Evolutionary conservation across 2,888 invertebrate species (phyloP).

Genomic region (Pandemis heparana): DNA sequence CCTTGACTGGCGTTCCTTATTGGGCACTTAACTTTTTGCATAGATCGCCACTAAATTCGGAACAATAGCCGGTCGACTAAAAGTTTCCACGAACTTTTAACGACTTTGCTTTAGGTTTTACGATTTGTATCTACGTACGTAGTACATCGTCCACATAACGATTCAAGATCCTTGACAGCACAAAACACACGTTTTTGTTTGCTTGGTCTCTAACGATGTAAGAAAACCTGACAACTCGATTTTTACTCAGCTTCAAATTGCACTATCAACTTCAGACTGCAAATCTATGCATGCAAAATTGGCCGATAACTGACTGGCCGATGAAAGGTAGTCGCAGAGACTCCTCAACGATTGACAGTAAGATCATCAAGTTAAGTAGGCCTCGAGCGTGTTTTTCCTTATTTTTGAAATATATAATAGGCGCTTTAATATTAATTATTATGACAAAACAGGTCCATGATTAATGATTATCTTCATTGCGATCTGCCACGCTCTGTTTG

Average conservation of each 20-base stretch:
- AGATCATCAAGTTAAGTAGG: neutral
- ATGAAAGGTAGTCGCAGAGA: neutral
- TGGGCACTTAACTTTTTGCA: slow-evolving; percentile 56
- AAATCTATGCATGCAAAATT: neutral
- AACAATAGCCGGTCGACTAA: slow-evolving; percentile 48
- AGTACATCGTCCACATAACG: neutral
- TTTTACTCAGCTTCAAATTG: neutral
- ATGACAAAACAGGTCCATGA: neutral
- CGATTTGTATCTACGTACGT: slow-evolving; percentile 19
- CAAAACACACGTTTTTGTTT: too few relatives aligned
- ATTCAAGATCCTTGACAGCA: neutral
- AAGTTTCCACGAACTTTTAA: slow-evolving; percentile 49
- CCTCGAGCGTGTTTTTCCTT: neutral
- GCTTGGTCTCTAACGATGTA: neutral
- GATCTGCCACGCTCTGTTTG: neutral
- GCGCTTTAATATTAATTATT: neutral
- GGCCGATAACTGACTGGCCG: too few relatives aligned
- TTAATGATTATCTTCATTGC: neutral
- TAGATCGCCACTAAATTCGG: slow-evolving; percentile 40
- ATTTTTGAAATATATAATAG: neutral
- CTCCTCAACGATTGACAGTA: too few relatives aligned
- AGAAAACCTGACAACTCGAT: neutral
- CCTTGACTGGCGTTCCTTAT: slow-evolving; percentile 66
- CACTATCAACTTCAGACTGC: neutral
- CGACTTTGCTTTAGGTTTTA: slow-evolving; percentile 27